Conservation (phyloP, 2,113 vertebrate species). For the Callorhinus ursinus region DNA sequence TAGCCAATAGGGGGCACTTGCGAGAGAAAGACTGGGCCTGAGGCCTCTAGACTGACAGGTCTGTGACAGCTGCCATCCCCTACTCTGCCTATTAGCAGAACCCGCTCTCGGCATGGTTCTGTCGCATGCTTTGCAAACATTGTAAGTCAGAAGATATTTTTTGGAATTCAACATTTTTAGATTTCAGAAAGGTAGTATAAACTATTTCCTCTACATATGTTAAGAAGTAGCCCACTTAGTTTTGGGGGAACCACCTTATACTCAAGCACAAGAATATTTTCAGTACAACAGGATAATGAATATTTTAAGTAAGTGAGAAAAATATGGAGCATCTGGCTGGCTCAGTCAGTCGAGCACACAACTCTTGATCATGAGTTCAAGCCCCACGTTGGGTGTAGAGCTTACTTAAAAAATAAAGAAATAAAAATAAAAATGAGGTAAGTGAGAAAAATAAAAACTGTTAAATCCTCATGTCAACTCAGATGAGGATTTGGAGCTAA, state of each 20-base stretch:
- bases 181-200: not conserved
- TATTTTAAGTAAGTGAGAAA: not conserved
- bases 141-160: not conserved
- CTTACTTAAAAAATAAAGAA: not conserved
- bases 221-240: not conserved
- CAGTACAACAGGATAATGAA: not conserved
- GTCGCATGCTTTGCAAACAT: not conserved
- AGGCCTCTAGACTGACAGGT: not conserved
- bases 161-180: not conserved
- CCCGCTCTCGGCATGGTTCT: not conserved
- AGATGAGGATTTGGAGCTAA: not conserved
- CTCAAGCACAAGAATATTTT: not conserved
- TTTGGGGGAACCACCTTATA: not conserved
- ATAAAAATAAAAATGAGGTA: not conserved
- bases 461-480: not conserved
- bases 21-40: not conserved
- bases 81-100: not conserved
- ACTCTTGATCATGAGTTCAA: not conserved
- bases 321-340: not conserved
- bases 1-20: not conserved
- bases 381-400: not conserved
- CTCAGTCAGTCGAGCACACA: too few relatives aligned
- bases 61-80: fast-evolving
- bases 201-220: not conserved
- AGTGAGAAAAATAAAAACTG: not conserved